A percentile compares a stretch with the other conserved stretches of the same genome.
Conservation (phyloP, 2,797 vertebrate species). For the Cetoscarus ocellatus region DNA sequence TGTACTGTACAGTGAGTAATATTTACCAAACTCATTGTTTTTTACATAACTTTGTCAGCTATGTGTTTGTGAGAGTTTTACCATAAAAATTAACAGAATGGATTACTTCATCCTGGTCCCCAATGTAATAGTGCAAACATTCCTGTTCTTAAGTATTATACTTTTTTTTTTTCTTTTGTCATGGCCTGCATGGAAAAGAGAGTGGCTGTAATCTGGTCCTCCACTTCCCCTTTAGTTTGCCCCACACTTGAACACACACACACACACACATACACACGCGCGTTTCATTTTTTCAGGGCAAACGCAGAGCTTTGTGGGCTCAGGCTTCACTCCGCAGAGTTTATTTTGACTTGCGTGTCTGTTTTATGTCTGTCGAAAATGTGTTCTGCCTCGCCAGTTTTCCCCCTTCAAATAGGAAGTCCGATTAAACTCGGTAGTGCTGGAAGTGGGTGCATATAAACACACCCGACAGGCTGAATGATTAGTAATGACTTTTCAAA, state of each 20-base stretch:
- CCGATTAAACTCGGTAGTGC: slow-evolving; percentile 72
- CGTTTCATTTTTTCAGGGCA: slow-evolving; percentile 9
- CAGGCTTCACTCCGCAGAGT: slow-evolving; percentile 58
- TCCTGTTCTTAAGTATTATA: slow-evolving; percentile 32
- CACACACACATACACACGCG: slow-evolving; percentile 13
- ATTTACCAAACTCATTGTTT: too few relatives aligned
- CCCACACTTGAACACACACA: slow-evolving; percentile 23
- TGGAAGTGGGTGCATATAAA: slow-evolving; percentile 75
- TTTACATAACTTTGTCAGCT: too few relatives aligned
- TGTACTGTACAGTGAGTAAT: too few relatives aligned
- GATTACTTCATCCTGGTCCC: slow-evolving; percentile 1
- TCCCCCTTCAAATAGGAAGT: slow-evolving; percentile 76
- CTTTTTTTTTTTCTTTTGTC: slow-evolving; percentile 30
- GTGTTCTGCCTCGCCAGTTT: slow-evolving; percentile 74
- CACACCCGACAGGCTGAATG: slow-evolving; percentile 71
- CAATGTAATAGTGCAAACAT: slow-evolving; percentile 36
- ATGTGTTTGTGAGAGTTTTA: neutral
- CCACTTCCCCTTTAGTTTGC: slow-evolving; percentile 45
- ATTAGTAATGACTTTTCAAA: slow-evolving; percentile 77
- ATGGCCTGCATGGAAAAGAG: slow-evolving; percentile 54
- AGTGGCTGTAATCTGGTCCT: slow-evolving; percentile 62
- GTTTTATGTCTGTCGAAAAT: slow-evolving; percentile 79
- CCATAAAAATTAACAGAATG: slow-evolving; percentile 7
- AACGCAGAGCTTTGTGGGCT: slow-evolving; percentile 44
- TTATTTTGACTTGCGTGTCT: slow-evolving; percentile 80